Base-by-base conservation (phyloP, 2,888 invertebrate genomes). In the Eupithecia insigniata region DNA sequence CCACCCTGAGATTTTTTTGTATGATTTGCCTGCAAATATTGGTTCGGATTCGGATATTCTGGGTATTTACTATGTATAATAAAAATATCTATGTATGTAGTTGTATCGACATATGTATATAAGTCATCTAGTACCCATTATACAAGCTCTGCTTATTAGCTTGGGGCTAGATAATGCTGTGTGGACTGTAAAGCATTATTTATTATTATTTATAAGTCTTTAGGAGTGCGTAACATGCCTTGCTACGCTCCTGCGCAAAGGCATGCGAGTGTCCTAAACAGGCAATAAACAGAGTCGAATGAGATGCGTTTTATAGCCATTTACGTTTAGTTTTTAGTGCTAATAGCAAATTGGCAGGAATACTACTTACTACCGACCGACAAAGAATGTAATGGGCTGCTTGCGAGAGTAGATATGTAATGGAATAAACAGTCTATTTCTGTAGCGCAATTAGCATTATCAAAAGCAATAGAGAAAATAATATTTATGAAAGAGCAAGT, bases 301-400 rank as follows among this genome's bases (percentile, higher is more conserved):
- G 81, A 83, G 73, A 81, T 79, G 78, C 77, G 78, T 78, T 86
- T 89, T 88, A 89, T 82, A 74, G 83, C 78, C 84, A 70, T 82
- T 85, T 85, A 84, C 84, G 82, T 84, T 82, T 82, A 84, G 82
- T 81, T 85, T 88, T 89, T 85, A 89, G 83, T 88, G 85, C 82
- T 85, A 71, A 71, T 68, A 68, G 85, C 79, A 85, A 86, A 86
- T 87, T 86, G 83, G 81, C 79, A 82, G 80, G 76, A 34, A 66
- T 58, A 70, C 61, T 70, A 67, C 61, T 70, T 77, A 73, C 73
- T 65, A 61, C 73, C 72, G 66, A 73, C 74, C 72, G 69, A 73
- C 73, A 74, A 71, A 65, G 70, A 43, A 16, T 30, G 16, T 32
- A 68, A 34, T 62, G 46, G 66, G 6, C 14, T 46, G 65, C 61